These are phyloP conservation scores for Oeneis ivallda DNA, from an alignment of 2,888 invertebrate species.

Conservation along the genomic window DNA sequence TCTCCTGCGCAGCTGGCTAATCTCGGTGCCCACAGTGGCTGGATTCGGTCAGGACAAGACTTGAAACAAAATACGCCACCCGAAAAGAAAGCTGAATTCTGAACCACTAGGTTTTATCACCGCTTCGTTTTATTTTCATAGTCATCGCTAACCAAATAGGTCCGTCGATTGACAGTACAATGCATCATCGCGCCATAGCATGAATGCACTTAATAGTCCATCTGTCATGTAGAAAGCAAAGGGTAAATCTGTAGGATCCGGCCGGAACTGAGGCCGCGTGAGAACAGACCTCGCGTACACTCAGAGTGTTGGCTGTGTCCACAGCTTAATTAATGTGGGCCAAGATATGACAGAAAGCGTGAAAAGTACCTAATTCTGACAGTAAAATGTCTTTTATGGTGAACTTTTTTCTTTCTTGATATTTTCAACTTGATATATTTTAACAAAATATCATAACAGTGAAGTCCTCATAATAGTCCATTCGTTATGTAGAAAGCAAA, in stretches of 20 bases:
- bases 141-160: not conserved
- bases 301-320: slow-evolving; percentile 32
- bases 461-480: not conserved
- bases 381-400: not conserved
- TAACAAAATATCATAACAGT: too few relatives aligned
- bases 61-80: too few relatives aligned
- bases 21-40: too few relatives aligned
- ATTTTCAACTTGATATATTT: too few relatives aligned
- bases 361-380: not conserved
- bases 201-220: not conserved
- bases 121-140: not conserved
- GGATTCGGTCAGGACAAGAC: too few relatives aligned
- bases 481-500: slow-evolving; percentile 25
- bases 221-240: slow-evolving; percentile 25
- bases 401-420: too few relatives aligned
- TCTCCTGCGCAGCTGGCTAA: too few relatives aligned
- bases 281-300: slow-evolving; percentile 35
- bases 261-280: slow-evolving; percentile 37
- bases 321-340: slow-evolving; percentile 26
- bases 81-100: too few relatives aligned
- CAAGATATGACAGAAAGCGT: slow-evolving; percentile 29
- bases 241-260: slow-evolving; percentile 28
- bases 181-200: not conserved
- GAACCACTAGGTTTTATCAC: too few relatives aligned
- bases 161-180: not conserved